Base-by-base conservation (phyloP, 2,797 vertebrate species). In the Poeciliopsis infans region DNA sequence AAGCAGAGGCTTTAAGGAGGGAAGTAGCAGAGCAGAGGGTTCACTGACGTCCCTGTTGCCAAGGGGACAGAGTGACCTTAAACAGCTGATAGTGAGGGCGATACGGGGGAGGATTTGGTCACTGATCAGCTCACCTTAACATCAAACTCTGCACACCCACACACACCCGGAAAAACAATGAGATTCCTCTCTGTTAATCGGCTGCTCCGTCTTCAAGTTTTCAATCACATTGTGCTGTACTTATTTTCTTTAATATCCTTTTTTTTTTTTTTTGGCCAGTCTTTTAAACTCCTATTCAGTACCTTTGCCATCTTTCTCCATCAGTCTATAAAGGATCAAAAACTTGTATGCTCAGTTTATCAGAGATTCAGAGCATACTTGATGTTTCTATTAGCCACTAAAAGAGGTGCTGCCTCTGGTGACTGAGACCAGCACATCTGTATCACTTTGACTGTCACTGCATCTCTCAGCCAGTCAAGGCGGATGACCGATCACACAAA, bases 31-130 rank as follows among this genome's bases (percentile, higher is more conserved):
- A 57, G 15, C 36, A 76, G 36, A 81, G 75, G 81, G 85, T 88
- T 82, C 79, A 20, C 76, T 93, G 93, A 94, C 79, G 86, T 90
- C 75, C 66, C 53, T 79, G 92, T 95, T 95, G 94, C 93, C 90
- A 93, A 80, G 89, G 94, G 94, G 92, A 95, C 82, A 79, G 86
- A 83, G 76, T 93, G 90, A 94, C 93, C 94, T 94, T 94, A 94
- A 89, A 88, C 85, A 89, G 90, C 86, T 85, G 36, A 43, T 80
- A 84, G 41, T 85, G 92, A 91, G 87, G 84, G 73, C 76, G 82
- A 83, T 83, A 88, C 57, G 74, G 73, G 79, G 87, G 82, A 83
- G 84, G 82, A 89, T 91, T 86, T 76, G 74, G 80, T 85, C 78
- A 85, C 84, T 85, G 85, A 89, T 92, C 92, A 90, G 76, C 80